Base-by-base conservation (phyloP, 1,140 invertebrate species). In the Sesamia nonagrioides region DNA sequence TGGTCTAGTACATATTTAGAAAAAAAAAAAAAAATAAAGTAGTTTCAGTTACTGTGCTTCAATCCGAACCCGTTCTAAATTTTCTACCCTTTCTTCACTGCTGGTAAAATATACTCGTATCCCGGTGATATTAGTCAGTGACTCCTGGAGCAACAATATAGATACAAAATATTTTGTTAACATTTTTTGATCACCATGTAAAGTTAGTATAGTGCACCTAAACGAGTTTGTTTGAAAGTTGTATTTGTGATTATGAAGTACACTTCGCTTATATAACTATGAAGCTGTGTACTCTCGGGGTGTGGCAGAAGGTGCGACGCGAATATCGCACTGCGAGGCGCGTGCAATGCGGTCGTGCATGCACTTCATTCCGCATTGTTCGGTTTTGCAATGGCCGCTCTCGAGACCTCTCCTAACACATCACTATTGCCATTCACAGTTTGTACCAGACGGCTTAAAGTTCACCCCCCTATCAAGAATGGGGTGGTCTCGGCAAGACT, bases 351-450 rank as follows among this genome's bases (percentile, higher is more conserved):
- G 83, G 83, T 87, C 56, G 50, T 60, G 72, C 58, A 83, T 86
- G 82, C 84, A 89, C 89, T 90, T 84, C 85, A 91, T 88, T 88
- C 75, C 78, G 84, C 87, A 92, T 94, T 92, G 90, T 94, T 91
- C 85, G 80, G 86, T 86, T 83, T 82, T 66, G 87, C 84, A 88
- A 87, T 88, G 83, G 81, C 78, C 82, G 82, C 83, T 78, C 81
- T 89, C 77, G 80, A 92, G 89, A 79, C 81, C 88, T 68, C 89
- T 92, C 78, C 50, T 56, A 40, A 66, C 80, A 68, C 83, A 82
- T 80, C 86, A 86, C 89, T 86, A 91, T 94, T 91, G 90, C 88
- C 87, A 90, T 92, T 92, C 86, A 85, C 82, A 86, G 80, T 75
- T 58, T 60, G 75, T 78, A 80, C 79, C 78, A 87, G 85, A 89